Conservation (phyloP, 2,797 vertebrate species). For the Sebastes alutus region DNA sequence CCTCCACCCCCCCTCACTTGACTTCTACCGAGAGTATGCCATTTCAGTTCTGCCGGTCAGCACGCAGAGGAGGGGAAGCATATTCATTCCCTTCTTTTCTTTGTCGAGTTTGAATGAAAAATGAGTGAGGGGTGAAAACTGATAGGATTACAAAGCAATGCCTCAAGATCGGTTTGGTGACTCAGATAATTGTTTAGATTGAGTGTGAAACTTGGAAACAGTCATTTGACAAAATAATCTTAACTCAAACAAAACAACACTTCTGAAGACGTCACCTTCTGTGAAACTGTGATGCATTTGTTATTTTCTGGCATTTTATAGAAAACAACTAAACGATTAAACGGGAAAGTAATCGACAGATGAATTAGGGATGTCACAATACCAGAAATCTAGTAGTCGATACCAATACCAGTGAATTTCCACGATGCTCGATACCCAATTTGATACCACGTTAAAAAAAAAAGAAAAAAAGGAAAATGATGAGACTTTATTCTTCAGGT, state of each 20-base stretch:
- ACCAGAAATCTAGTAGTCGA: no score
- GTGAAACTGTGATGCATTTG: background rate
- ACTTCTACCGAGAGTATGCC: background rate
- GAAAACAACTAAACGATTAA: background rate
- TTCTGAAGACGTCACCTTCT: background rate
- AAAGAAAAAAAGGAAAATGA: no score
- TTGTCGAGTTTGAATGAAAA: background rate
- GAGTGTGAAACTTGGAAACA: background rate
- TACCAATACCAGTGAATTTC: no score
- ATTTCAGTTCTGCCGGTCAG: slow-evolving; percentile 20
- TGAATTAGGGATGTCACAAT: no score
- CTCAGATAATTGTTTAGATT: background rate
- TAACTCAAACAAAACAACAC: background rate
- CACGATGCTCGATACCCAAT: no score
- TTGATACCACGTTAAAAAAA: no score
- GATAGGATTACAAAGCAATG: background rate
- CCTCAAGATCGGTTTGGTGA: background rate
- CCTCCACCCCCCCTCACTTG: background rate
- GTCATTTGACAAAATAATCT: background rate
- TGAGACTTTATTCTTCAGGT: no score
- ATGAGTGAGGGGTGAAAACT: background rate
- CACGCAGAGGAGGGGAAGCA: background rate
- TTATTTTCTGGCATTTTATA: no score
- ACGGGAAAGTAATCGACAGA: background rate
- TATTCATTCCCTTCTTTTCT: background rate